Evolutionary conservation across 2,888 invertebrate genomes (phyloP), one percentile per base, ranked within the genome.

Genomic region (Graphium colonna): DNA sequence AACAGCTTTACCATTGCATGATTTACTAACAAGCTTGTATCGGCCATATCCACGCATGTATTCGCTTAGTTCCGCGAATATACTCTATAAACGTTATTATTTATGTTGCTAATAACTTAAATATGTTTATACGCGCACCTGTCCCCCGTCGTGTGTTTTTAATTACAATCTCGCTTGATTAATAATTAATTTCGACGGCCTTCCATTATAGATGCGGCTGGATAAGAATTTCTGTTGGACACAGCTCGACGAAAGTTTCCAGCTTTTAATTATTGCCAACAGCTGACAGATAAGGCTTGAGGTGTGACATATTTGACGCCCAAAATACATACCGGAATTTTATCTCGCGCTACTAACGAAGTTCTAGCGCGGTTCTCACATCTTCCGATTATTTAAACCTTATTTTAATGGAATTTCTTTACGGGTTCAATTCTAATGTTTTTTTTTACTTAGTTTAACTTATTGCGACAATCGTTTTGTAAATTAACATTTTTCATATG

Each of bases 51-150:
- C 31, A 10, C 10, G 9, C 31, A 31, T 31, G 9, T 31, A 9
- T 1, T 31, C 59, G 67, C 62, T 63, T 60, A 61, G 65, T 9
- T 52, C 59, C 38, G 38, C 36, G 48, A 21, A 21, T 3, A 21
- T 21, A 3, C 21, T 5, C 17, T 43, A 60, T 51, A 60, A 60
- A 59, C 59, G 59, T 60, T 62, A 62, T 61, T 60, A 61, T 65
- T 62, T 60, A 61, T 65, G 58, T 60, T 59, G 58, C 21, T 67
- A 64, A 62, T 67, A 64, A 68, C 59, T 56, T 63, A 63, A 60
- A 60, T 70, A 36, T 72, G 73, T 73, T 67, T 65, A 74, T 71
- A 63, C 69, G 63, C 61, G 62, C 75, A 75, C 74, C 74, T 75
- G 73, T 71, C 71, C 51, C 55, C 57, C 52, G 58, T 61, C 63